Base-by-base conservation (phyloP, 2,113 vertebrate species). In the Tamias sibiricus region DNA sequence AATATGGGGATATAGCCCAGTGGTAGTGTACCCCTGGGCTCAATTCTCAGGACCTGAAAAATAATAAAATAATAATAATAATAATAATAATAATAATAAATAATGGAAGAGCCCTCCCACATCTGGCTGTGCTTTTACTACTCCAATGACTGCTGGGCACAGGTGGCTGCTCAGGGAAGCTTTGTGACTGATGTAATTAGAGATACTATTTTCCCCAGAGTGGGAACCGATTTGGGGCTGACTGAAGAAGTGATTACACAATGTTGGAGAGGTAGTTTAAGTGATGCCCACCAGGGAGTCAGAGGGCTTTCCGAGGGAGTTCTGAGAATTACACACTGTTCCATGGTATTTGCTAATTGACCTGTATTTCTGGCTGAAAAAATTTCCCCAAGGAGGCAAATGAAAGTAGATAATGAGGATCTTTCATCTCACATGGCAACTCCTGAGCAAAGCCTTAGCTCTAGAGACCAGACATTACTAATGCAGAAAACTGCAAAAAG, bases 271-370 rank as follows among this genome's bases (percentile, higher is more conserved):
- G 90, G 92, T 47, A 57, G 83, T n/a, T 57, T 72, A 72, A 89
- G 64, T 49, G 96, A 26, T 9, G 87, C 87, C 59, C 72, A 14
- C 87, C 80, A 64, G 92, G 92, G 92, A 97, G 76, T 76, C 30
- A 10, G 86, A 28, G 37, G 81, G 82, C 82, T 89, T 13, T 52
- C 4, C 0, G 62, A 87, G 90, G 82, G 52, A 59, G 76, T 90
- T 97, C 86, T 74, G 80, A 95, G 86, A 77, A 92, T 81, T 87
- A 84, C 96, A 97, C 95, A 97, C 98, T 97, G 95, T 97, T 96
- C 96, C 88, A 57, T 80, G 75, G 66, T 90, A 97, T 98, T 98
- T 97, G 97, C 98, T 98, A 98, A 99, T 98, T 98, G 98, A 98
- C 98, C 88, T 0, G 54, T 94, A 89, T 95, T 97, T 97, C 89